Evolutionary conservation across 92 coral and sea anemone species (phyloP).

Genomic region (Galaxea fascicularis): DNA sequence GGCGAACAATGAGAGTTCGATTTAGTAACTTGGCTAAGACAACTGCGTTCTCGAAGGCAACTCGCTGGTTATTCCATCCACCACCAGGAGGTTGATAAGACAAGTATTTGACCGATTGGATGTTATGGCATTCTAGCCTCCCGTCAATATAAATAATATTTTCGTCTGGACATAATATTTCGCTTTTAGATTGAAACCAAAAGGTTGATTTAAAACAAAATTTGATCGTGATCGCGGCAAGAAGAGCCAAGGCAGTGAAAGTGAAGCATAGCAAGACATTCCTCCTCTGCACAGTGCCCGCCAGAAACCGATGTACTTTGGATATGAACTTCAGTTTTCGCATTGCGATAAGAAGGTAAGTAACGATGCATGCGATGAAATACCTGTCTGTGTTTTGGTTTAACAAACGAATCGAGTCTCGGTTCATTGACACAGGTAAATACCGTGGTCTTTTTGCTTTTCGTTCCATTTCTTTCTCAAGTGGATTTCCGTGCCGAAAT

Average conservation of each 20-base stretch:
- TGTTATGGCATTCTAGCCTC: slow-evolving; percentile 53
- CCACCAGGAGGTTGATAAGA: slow-evolving; percentile 99
- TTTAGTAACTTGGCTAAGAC: slow-evolving; percentile 80
- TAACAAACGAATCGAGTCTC: slow-evolving; percentile 3
- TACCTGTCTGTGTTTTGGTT: slow-evolving; percentile 23
- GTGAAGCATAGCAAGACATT: neutral
- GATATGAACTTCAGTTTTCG: slow-evolving; percentile 13
- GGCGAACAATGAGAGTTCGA: slow-evolving; percentile 89
- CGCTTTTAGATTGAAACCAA: neutral
- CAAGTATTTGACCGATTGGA: slow-evolving; percentile 63
- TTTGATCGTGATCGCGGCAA: neutral
- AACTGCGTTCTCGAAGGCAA: slow-evolving; percentile 96
- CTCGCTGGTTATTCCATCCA: slow-evolving; percentile 99
- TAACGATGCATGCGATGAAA: slow-evolving; percentile 30
- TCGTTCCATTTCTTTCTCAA: slow-evolving; percentile 14
- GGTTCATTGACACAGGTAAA: slow-evolving; percentile 28
- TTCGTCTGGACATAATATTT: slow-evolving; percentile 6
- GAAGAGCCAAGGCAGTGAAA: neutral
- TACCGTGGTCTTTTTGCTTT: slow-evolving; percentile 11
- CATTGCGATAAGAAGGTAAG: neutral
- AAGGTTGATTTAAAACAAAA: neutral
- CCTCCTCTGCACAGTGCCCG: neutral
- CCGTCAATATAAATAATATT: slow-evolving; percentile 62
- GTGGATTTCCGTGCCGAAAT: neutral
- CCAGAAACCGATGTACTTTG: neutral